phyloP scores from a whole-genome alignment of 2,888 invertebrate genomes.

The Drosophila koepferae region DNA sequence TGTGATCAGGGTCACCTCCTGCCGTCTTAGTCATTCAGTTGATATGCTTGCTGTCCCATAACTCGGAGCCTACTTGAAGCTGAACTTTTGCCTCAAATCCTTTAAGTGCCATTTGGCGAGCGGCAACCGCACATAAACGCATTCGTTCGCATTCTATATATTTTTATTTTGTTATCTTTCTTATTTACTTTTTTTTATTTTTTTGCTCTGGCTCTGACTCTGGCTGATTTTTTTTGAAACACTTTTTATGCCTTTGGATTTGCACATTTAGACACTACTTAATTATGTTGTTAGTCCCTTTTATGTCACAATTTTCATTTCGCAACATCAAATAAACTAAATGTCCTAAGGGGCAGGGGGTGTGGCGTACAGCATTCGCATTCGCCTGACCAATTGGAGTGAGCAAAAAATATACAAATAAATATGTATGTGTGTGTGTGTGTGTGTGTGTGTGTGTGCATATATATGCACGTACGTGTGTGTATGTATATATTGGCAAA shows the following conservation, averaged over 20 bases:
- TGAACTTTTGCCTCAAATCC: slow-evolving; percentile 56
- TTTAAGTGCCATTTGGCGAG: slow-evolving; percentile 73
- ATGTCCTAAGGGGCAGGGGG: slow-evolving; percentile 48
- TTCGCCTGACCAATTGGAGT: slow-evolving; percentile 17
- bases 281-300: slow-evolving; percentile 81
- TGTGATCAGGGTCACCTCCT: slow-evolving; percentile 13
- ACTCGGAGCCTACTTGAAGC: slow-evolving; percentile 59
- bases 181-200: neutral
- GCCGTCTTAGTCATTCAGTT: slow-evolving; percentile 15
- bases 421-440: slow-evolving; percentile 5
- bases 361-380: slow-evolving; percentile 20
- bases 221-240: slow-evolving; percentile 44
- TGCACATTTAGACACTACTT: slow-evolving; percentile 78
- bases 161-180: slow-evolving; percentile 4
- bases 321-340: slow-evolving; percentile 78
- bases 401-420: slow-evolving; percentile 2
- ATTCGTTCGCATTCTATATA: slow-evolving; percentile 26
- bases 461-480: neutral
- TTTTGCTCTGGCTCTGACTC: neutral
- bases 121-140: slow-evolving; percentile 53
- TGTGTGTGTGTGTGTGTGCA: no score
- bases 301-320: slow-evolving; percentile 81
- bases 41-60: slow-evolving; percentile 46
- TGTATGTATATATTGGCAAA: slow-evolving; percentile 5
- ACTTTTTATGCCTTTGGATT: slow-evolving; percentile 77